Evolutionary conservation across 2,888 invertebrate species (phyloP).

Genomic region (Alitta virens): DNA sequence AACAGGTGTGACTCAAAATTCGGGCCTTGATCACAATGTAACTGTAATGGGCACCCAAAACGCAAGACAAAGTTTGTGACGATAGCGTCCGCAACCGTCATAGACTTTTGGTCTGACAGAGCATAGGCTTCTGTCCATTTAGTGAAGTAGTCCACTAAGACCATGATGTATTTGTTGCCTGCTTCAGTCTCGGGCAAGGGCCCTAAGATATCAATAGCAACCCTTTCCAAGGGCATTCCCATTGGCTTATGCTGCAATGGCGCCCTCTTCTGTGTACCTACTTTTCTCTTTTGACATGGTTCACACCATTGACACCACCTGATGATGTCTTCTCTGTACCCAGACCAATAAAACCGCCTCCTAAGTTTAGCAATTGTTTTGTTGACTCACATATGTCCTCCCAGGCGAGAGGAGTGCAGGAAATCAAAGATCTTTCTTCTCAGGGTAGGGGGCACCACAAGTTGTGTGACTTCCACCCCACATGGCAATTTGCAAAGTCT

Average conservation of each 20-base stretch:
- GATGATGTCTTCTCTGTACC: no score
- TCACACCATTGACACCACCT: no score
- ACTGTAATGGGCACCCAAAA: conserved; percentile 25
- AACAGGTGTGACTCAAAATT: not conserved
- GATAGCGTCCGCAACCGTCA: conserved; percentile 21
- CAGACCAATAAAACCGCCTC: no score
- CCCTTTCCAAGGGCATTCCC: conserved; percentile 4
- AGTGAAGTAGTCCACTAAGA: conserved; percentile 27
- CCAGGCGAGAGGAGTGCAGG: not conserved
- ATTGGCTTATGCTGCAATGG: not conserved
- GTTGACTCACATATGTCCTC: not conserved
- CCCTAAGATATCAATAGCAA: conserved; percentile 20
- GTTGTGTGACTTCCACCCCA: not conserved
- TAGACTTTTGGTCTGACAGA: conserved; percentile 26
- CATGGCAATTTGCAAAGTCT: not conserved
- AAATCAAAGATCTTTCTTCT: not conserved
- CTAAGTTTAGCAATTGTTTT: no score
- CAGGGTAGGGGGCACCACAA: not conserved
- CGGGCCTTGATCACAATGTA: conserved; percentile 29
- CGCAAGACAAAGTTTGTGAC: conserved; percentile 19
- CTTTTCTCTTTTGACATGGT: no score
- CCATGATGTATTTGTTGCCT: conserved; percentile 23
- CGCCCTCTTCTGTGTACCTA: no score
- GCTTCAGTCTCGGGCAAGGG: conserved; percentile 15
- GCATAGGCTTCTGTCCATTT: conserved; percentile 25